Conservation (phyloP, 2,797 vertebrate genomes). For the Phyllotis vaccarum region DNA sequence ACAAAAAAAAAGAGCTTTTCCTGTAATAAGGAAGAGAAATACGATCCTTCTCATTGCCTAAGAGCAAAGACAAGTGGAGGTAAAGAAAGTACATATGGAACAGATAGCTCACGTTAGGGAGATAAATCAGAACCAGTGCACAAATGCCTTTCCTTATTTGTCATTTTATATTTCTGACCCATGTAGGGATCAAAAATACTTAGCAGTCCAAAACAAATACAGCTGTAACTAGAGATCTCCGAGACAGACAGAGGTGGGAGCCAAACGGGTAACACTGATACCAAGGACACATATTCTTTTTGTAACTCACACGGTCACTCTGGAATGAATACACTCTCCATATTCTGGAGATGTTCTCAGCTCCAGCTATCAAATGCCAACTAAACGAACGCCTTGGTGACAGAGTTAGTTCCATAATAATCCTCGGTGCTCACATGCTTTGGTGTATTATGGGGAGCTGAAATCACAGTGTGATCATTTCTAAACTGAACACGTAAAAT, state of each 20-base stretch:
- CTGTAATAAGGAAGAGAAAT: slow-evolving; percentile 66
- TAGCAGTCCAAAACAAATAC: slow-evolving; percentile 52
- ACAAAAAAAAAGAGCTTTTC: slow-evolving; percentile 44
- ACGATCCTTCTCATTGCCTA: slow-evolving; percentile 63
- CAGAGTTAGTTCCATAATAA: slow-evolving; percentile 41
- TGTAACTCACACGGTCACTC: slow-evolving; percentile 3
- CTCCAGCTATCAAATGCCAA: slow-evolving; percentile 36
- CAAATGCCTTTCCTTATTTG: slow-evolving; percentile 60
- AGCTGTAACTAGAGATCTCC: slow-evolving; percentile 53
- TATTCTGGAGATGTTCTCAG: slow-evolving; percentile 55
- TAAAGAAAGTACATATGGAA: neutral
- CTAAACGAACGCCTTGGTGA: neutral
- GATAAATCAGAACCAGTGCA: slow-evolving; percentile 39
- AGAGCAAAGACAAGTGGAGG: slow-evolving; percentile 56
- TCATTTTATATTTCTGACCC: slow-evolving; percentile 2
- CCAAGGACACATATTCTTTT: neutral
- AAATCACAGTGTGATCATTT: slow-evolving; percentile 34
- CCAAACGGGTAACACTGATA: slow-evolving; percentile 8
- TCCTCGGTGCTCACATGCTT: slow-evolving; percentile 37
- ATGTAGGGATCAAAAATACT: slow-evolving; percentile 35
- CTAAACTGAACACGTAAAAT: slow-evolving; percentile 49
- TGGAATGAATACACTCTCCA: slow-evolving; percentile 23
- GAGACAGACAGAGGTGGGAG: slow-evolving; percentile 25
- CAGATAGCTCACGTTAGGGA: slow-evolving; percentile 38
- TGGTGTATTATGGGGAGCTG: slow-evolving; percentile 50